Conservation (phyloP, 53 echinoderm and acorn worm species). For the Astropecten irregularis region DNA sequence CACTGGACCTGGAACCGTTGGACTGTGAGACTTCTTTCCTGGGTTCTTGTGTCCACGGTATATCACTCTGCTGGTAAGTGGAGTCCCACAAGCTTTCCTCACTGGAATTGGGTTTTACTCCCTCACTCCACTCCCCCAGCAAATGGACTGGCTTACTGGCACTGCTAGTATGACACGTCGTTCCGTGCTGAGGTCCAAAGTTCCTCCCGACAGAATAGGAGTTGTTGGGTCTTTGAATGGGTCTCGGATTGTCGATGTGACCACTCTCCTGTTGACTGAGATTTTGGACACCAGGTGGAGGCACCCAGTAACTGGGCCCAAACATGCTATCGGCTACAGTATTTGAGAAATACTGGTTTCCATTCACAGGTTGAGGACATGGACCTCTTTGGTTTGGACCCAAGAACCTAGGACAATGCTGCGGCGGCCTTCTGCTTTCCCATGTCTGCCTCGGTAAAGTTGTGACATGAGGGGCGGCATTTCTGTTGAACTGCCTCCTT, state of each 20-base stretch:
- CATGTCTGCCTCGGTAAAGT: not conserved
- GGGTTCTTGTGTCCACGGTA: slow-evolving; percentile 5
- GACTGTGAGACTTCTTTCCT: not conserved
- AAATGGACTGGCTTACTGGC: not conserved
- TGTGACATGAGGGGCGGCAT: not conserved
- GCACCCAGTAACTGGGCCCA: not conserved
- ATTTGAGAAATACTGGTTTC: slow-evolving; percentile 21
- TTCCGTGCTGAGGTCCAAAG: not conserved
- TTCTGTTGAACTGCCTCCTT: not conserved
- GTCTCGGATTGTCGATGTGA: not conserved
- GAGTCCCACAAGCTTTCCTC: not conserved
- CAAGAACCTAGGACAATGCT: too few relatives aligned
- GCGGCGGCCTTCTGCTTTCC: not conserved
- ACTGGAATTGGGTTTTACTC: not conserved
- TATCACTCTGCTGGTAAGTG: slow-evolving; percentile 3
- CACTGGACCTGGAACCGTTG: not conserved
- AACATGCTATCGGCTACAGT: slow-evolving; percentile 47
- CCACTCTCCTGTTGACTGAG: not conserved
- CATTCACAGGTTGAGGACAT: not conserved
- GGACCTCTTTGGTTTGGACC: not conserved
- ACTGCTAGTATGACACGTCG: not conserved
- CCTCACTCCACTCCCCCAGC: slow-evolving; percentile 25
- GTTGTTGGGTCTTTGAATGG: not conserved
- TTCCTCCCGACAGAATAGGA: not conserved
- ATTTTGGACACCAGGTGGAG: not conserved